Conservation (phyloP, 2,888 invertebrate genomes). For the Temnothorax rugatulus region DNA sequence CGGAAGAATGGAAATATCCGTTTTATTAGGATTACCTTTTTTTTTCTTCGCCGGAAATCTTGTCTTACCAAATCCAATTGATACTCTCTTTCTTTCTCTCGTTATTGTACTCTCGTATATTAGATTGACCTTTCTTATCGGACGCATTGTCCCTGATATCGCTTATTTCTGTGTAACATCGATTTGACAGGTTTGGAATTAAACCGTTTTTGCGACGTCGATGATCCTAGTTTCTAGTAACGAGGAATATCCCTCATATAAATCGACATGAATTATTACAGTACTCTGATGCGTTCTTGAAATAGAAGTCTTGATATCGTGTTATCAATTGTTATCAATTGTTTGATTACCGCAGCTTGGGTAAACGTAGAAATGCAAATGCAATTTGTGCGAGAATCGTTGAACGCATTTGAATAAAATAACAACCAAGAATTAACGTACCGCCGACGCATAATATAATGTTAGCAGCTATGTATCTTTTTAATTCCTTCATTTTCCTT, state of each 20-base stretch:
- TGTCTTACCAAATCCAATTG: neutral
- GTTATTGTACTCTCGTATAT: slow-evolving; percentile 11
- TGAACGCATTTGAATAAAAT: neutral
- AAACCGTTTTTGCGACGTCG: neutral
- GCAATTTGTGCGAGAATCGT: neutral
- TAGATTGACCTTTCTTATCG: slow-evolving; percentile 23
- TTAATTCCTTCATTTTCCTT: neutral
- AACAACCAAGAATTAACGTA: neutral
- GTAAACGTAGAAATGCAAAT: neutral
- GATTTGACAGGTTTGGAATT: slow-evolving; percentile 9
- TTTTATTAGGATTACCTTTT: slow-evolving; percentile 18
- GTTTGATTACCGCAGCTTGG: neutral
- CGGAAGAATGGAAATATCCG: slow-evolving; percentile 15
- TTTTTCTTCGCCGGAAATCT: neutral
- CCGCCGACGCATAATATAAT: too few relatives aligned
- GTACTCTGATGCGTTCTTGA: neutral
- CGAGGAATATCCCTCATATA: neutral
- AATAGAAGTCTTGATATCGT: neutral
- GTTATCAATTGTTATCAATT: neutral
- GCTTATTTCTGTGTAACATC: slow-evolving; percentile 25
- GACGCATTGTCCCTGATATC: slow-evolving; percentile 30
- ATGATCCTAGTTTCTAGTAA: slow-evolving; percentile 17
- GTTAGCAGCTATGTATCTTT: neutral
- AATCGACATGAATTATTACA: neutral
- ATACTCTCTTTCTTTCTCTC: neutral